phyloP scores from a whole-genome alignment of 1,140 invertebrate genomes.

The Nilaparvata lugens region DNA sequence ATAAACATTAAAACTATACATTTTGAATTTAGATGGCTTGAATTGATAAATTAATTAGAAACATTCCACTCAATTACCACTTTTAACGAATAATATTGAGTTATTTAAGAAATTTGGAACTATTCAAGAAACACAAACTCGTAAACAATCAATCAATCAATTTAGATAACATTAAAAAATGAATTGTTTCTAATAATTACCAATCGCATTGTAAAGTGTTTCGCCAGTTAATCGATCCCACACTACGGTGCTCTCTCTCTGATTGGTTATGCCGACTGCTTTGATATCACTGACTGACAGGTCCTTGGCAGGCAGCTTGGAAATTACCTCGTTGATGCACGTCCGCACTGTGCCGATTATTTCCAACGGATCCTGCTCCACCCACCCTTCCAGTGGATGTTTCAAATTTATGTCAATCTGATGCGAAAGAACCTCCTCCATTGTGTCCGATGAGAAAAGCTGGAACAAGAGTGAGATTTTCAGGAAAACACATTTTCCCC shows the following conservation, averaged over 20 bases:
- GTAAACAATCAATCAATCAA: too few relatives aligned
- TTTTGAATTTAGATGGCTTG: too few relatives aligned
- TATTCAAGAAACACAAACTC: too few relatives aligned
- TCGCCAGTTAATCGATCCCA: constrained; percentile 89
- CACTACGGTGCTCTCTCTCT: constrained; percentile 89
- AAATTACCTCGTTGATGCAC: constrained; percentile 31
- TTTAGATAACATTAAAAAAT: too few relatives aligned
- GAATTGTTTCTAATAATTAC: neutral
- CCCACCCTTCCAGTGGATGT: constrained; percentile 80
- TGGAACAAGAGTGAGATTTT: neutral
- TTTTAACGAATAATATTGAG: too few relatives aligned
- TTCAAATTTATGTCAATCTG: constrained; percentile 66
- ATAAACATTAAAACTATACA: too few relatives aligned
- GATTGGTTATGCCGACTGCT: constrained; percentile 85
- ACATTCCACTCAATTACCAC: too few relatives aligned
- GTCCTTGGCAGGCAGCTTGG: constrained; percentile 43
- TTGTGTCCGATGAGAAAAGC: constrained; percentile 21
- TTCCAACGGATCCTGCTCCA: constrained; percentile 87
- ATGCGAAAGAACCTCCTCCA: constrained; percentile 47
- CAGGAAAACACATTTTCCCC: neutral
- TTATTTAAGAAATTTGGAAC: too few relatives aligned
- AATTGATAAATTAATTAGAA: too few relatives aligned
- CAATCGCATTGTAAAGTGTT: constrained; percentile 87
- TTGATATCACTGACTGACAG: constrained; percentile 52
- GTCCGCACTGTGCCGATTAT: constrained; percentile 40